phyloP scores from a whole-genome alignment of 2,113 vertebrate species.

The Corynorhinus townsendii region DNA sequence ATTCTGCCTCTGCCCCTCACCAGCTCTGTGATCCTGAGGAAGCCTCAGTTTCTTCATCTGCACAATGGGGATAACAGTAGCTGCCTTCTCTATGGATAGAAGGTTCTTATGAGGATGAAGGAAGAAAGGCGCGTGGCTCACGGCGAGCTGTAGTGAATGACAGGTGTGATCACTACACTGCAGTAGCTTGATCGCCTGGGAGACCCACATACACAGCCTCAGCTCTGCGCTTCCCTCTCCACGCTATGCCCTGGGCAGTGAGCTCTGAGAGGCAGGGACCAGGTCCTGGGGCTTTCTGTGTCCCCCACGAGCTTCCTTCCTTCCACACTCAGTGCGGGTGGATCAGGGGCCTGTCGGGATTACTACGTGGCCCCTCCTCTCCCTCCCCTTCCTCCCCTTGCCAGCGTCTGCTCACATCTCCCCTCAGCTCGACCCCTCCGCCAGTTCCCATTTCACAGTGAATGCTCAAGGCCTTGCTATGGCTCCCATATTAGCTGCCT shows the following conservation, averaged over 20 bases:
- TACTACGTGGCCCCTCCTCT: not conserved
- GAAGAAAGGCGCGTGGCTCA: not conserved
- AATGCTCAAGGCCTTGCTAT: fast-evolving
- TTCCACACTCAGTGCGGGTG: fast-evolving
- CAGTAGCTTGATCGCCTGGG: no score
- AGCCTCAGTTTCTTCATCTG: not conserved
- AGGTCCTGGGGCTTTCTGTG: not conserved
- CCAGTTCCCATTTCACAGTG: not conserved
- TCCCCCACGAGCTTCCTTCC: fast-evolving
- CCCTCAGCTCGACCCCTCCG: no score
- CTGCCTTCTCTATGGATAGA: not conserved
- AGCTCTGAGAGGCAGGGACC: not conserved
- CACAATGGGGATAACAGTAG: not conserved
- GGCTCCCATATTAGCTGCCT: not conserved
- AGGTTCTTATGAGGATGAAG: not conserved
- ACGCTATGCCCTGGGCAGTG: not conserved
- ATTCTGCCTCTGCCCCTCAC: not conserved
- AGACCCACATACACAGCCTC: not conserved
- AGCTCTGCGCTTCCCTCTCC: not conserved
- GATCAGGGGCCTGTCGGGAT: not conserved
- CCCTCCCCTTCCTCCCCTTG: not conserved
- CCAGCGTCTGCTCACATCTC: fast-evolving
- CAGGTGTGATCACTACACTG: fast-evolving
- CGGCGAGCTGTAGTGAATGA: fast-evolving
- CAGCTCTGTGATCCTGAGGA: not conserved